Conservation (phyloP, 2,888 invertebrate species). For the Epirrhoe alternata region DNA sequence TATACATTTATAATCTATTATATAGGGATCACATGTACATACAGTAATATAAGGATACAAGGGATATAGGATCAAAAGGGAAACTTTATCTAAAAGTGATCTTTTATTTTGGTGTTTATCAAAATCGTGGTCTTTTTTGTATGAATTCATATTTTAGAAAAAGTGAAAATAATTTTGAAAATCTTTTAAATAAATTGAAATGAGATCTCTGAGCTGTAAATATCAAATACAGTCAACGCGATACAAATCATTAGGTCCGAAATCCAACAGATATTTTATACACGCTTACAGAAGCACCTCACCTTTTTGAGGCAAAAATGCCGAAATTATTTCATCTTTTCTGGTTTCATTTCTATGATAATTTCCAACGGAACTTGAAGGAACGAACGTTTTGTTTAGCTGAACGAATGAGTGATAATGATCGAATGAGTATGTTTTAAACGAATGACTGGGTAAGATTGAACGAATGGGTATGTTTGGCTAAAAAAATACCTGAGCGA, state of each 20-base stretch:
- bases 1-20: constrained; percentile 25
- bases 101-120: constrained; percentile 16
- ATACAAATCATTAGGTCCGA: not conserved
- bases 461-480: not conserved
- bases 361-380: not conserved
- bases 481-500: not conserved
- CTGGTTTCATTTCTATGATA: not conserved
- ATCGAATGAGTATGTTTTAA: too few relatives aligned
- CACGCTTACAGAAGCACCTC: not conserved
- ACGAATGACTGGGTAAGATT: too few relatives aligned
- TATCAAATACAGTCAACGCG: constrained; percentile 23
- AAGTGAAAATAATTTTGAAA: not conserved
- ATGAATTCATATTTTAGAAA: not conserved
- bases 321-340: not conserved
- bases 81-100: constrained; percentile 15
- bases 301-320: not conserved
- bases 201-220: constrained; percentile 12
- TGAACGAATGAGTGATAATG: not conserved
- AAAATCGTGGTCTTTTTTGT: constrained; percentile 24
- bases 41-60: constrained; percentile 17
- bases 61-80: constrained; percentile 23
- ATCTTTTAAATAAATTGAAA: not conserved
- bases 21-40: constrained; percentile 37
- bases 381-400: not conserved
- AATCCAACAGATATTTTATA: not conserved